Evolutionary conservation across 2,797 vertebrate species (phyloP), one percentile per base, ranked within the genome.

Genomic region (Morus bassanus): DNA sequence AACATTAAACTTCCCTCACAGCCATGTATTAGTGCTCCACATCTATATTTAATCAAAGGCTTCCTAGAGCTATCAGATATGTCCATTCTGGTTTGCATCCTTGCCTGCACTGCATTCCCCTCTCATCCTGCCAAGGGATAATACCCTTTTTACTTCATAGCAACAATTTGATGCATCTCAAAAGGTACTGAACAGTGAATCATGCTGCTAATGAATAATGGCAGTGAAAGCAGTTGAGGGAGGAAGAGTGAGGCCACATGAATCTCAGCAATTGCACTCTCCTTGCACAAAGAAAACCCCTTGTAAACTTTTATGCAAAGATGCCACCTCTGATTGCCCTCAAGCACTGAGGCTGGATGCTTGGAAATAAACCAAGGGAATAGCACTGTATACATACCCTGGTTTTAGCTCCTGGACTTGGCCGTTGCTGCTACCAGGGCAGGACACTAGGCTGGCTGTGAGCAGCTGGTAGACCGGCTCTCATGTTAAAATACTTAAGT

Each of bases 1-100:
- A 91, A 79, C n/a, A 78, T 93, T 96, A 91, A 95, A 50, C 27
- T 87, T 93, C 74, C 68, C 89, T 68, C 72, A 50, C 50, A 80
- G 78, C 76, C 27, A 50, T 28, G 77, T 35, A 76, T 85, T 82
- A 91, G 74, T 67, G 35, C 68, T 81, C 82, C 73, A 79, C 6
- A 2, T 92, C 75, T 86, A 24, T 74, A 85, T 94, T 97, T 85
- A 93, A 86, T 95, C 84, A 65, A 74, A 77, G 43, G 27, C 27
- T 85, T 73, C 92, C 88, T 93, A 79, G 79, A 94, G 82, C 72
- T 85, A 75, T 73, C 74, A 70, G 67, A 39, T 69, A 59, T 0
- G 18, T 78, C 79, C 83, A 50, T 57, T 51, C 45, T 35, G 56
- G 75, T 64, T 95, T 89, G 63, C 70, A 94, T 77, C 51, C 91